Evolutionary conservation across 2,888 invertebrate genomes (phyloP).

Genomic region (Trilocha varians): DNA sequence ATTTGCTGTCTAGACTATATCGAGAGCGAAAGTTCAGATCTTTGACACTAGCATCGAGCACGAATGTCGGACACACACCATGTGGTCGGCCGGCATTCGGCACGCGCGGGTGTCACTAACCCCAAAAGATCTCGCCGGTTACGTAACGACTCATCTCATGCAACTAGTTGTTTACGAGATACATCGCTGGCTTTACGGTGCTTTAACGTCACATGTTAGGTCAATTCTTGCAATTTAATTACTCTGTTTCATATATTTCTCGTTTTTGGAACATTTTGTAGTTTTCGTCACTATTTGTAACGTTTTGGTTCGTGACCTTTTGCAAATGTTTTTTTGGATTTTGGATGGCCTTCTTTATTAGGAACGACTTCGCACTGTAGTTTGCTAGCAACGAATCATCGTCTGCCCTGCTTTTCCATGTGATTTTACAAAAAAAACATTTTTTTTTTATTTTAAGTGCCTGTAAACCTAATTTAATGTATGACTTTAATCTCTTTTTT

Average conservation of each 20-base stretch:
- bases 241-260: neutral
- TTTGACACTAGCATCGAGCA: neutral
- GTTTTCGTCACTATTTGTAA: neutral
- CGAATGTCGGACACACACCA: slow-evolving; percentile 3
- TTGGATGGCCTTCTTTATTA: too few species aligned
- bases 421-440: too few species aligned
- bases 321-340: too few species aligned
- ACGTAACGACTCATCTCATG: slow-evolving; percentile 38
- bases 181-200: neutral
- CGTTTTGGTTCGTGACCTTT: too few species aligned
- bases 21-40: neutral
- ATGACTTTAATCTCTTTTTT: too few species aligned
- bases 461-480: too few species aligned
- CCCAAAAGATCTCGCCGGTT: slow-evolving; percentile 30
- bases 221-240: neutral
- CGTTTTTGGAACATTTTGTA: neutral
- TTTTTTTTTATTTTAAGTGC: too few species aligned
- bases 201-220: neutral
- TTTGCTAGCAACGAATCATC: too few species aligned
- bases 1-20: neutral
- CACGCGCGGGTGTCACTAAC: slow-evolving; percentile 37
- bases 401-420: too few species aligned
- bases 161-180: neutral
- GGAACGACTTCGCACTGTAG: too few species aligned
- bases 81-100: slow-evolving; percentile 6